Evolutionary conservation across 1,140 invertebrate species (phyloP).

Genomic region (Scaptomyza pallida): DNA sequence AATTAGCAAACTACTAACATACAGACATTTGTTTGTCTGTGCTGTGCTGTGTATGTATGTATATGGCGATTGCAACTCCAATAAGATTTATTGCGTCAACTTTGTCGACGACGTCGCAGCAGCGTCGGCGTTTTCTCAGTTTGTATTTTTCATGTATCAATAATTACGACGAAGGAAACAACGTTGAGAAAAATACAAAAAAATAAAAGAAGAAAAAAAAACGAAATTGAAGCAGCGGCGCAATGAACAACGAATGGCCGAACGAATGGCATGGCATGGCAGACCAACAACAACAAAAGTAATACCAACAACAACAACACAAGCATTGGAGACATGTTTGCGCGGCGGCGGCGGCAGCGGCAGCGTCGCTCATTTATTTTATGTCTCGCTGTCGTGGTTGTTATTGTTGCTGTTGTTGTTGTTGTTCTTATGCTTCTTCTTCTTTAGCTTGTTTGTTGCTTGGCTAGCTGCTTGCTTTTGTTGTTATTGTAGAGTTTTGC

Average conservation of each 20-base stretch:
- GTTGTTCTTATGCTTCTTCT: constrained; percentile 22
- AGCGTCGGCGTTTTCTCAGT: constrained; percentile 53
- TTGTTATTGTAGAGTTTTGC: constrained; percentile 43
- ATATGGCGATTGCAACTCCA: constrained; percentile 35
- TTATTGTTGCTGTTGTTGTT: constrained; percentile 49
- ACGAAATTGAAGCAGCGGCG: constrained; percentile 66
- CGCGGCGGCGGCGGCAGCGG: constrained; percentile 52
- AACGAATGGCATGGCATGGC: constrained; percentile 18
- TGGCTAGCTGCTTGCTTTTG: constrained; percentile 48
- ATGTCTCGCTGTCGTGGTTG: constrained; percentile 65
- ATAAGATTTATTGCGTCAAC: constrained; percentile 59
- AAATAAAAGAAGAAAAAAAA: constrained; percentile 19
- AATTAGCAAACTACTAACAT: constrained; percentile 20
- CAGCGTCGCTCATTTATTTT: constrained; percentile 74
- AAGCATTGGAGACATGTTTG: constrained; percentile 76
- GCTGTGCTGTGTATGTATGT: too few species aligned
- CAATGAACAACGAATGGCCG: constrained; percentile 50
- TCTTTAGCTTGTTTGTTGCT: constrained; percentile 25
- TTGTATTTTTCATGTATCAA: constrained; percentile 75
- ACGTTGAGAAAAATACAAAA: constrained; percentile 23
- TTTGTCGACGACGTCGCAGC: constrained; percentile 18
- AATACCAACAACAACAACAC: constrained; percentile 47
- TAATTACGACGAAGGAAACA: constrained; percentile 68
- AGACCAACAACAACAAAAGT: constrained; percentile 38
- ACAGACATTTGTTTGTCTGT: neutral